phyloP scores from a whole-genome alignment of 2,888 invertebrate species.

The Cylindroiulus punctatus region DNA sequence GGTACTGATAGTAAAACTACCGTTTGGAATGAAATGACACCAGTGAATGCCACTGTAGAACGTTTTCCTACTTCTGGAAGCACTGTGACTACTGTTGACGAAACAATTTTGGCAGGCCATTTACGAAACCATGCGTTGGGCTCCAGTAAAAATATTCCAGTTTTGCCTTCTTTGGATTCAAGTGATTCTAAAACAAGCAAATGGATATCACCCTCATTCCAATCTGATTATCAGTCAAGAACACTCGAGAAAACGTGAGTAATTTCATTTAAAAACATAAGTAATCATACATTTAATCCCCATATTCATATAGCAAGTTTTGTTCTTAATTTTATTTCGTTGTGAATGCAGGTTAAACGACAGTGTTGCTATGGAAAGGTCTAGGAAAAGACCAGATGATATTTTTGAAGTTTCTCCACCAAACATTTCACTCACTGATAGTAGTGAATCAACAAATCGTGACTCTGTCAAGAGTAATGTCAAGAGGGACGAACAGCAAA shows the following conservation, averaged over 20 bases:
- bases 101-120: slow-evolving; percentile 9
- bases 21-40: not conserved
- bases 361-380: not conserved
- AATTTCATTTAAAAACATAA: not conserved
- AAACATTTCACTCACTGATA: not conserved
- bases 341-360: not conserved
- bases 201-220: not conserved
- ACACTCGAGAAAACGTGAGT: not conserved
- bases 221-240: not conserved
- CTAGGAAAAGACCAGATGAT: not conserved
- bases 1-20: not conserved
- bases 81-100: not conserved
- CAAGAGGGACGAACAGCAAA: not conserved
- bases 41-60: not conserved
- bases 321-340: too few species aligned
- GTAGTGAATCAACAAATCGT: not conserved
- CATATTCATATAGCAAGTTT: too few species aligned
- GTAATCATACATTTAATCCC: too few species aligned
- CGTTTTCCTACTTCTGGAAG: not conserved
- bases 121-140: not conserved
- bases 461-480: not conserved
- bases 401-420: not conserved
- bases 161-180: slow-evolving; percentile 2
- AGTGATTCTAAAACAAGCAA: not conserved
- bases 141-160: not conserved